These are phyloP conservation scores for Beaufortia kweichowensis DNA, from an alignment of 2,113 vertebrate genomes.

Conservation along the genomic window DNA sequence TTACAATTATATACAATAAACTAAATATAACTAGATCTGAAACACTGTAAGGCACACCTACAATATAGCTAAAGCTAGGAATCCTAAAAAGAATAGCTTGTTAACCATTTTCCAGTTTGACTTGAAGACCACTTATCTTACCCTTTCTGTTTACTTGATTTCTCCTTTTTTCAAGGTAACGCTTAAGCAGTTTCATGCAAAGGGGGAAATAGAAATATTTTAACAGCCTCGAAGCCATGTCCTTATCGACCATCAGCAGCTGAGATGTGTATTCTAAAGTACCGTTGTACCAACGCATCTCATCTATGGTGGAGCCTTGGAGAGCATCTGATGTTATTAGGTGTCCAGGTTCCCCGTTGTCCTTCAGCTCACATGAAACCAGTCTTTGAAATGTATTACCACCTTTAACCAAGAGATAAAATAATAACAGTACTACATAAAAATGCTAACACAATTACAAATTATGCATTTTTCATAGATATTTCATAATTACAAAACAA, in stretches of 20 bases:
- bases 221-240: not conserved
- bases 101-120: too few species aligned
- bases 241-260: not conserved
- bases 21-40: too few species aligned
- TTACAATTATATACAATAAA: too few species aligned
- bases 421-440: not conserved
- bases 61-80: too few species aligned
- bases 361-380: conserved; percentile 14
- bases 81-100: too few species aligned
- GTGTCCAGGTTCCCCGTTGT: not conserved
- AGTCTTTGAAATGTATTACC: not conserved
- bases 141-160: conserved; percentile 10
- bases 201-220: not conserved
- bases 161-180: not conserved
- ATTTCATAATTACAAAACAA: too few species aligned
- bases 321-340: not conserved
- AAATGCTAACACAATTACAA: too few species aligned
- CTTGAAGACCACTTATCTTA: not conserved
- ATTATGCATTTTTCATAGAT: not conserved
- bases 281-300: not conserved
- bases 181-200: conserved; percentile 10
- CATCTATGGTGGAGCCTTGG: not conserved
- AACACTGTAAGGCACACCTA: too few species aligned
- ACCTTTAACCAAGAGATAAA: not conserved
- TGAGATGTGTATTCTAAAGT: not conserved